A percentile compares a stretch with the other conserved stretches of the same genome.
Evolutionary conservation across 1,140 invertebrate species (phyloP).

Genomic region (Drosophila nebulosa): DNA sequence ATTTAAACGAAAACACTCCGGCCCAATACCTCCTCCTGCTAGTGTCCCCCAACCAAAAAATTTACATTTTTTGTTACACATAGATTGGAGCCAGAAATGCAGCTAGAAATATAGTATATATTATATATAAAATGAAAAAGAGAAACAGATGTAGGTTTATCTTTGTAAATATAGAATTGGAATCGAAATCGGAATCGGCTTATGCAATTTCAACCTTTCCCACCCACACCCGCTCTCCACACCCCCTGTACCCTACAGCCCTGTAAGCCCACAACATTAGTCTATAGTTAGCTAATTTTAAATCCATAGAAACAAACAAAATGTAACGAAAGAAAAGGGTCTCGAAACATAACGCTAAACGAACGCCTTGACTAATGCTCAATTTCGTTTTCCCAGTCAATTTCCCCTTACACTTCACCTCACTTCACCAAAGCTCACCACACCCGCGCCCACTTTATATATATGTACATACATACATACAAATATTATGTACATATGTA

Average conservation of each 20-base stretch:
- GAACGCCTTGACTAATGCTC: not conserved
- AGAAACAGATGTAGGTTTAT: constrained; percentile 31
- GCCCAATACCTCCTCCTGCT: constrained; percentile 6
- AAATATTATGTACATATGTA: not conserved
- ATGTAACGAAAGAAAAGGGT: not conserved
- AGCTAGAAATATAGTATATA: not conserved
- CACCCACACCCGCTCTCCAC: not conserved
- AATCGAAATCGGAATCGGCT: not conserved
- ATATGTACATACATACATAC: not conserved
- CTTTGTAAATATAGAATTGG: constrained; percentile 43
- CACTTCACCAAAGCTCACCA: not conserved
- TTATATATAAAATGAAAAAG: not conserved
- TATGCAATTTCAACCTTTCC: not conserved
- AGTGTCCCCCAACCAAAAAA: not conserved
- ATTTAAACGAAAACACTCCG: constrained; percentile 44
- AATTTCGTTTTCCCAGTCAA: constrained; percentile 1
- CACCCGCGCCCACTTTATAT: not conserved
- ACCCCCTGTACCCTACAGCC: no score
- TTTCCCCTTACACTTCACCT: not conserved
- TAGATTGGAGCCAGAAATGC: not conserved
- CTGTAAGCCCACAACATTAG: not conserved
- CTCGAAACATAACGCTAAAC: not conserved
- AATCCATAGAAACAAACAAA: not conserved
- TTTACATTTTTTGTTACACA: not conserved
- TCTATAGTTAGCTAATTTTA: constrained; percentile 4